Evolutionary conservation across 2,113 vertebrate genomes (phyloP).

Genomic region (Dolichotis patagonum): DNA sequence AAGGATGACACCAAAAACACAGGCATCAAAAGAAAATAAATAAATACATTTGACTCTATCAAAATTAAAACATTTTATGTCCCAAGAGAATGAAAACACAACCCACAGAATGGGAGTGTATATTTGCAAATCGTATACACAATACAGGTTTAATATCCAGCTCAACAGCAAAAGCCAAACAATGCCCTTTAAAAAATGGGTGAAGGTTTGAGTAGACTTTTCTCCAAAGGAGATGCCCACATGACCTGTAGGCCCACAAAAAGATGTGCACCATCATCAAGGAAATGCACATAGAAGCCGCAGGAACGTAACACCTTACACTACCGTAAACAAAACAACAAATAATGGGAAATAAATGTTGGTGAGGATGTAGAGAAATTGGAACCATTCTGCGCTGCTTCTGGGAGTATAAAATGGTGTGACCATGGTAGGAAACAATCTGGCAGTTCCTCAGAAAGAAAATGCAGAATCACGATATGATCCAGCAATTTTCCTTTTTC

Average conservation of each 20-base stretch:
- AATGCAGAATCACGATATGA: background rate
- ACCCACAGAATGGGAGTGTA: background rate
- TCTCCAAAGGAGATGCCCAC: background rate
- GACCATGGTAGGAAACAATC: background rate
- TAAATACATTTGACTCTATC: background rate
- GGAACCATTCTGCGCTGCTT: background rate
- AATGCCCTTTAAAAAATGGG: background rate
- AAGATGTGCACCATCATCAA: background rate
- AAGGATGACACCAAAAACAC: background rate
- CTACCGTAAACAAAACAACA: background rate
- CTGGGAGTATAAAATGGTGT: background rate
- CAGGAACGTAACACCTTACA: background rate
- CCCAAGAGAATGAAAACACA: background rate
- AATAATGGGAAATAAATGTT: background rate
- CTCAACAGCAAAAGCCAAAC: background rate
- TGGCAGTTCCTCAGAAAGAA: conserved; percentile 25
- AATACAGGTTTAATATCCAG: background rate
- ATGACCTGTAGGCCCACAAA: background rate
- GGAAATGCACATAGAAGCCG: background rate
- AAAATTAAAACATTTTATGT: conserved; percentile 1
- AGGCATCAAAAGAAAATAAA: background rate
- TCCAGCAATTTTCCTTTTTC: background rate
- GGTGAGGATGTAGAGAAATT: background rate
- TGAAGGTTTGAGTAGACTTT: background rate
- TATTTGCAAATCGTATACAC: background rate